Evolutionary conservation across 2,888 invertebrate genomes (phyloP).

Genomic region (Hypselothyrea guttata): DNA sequence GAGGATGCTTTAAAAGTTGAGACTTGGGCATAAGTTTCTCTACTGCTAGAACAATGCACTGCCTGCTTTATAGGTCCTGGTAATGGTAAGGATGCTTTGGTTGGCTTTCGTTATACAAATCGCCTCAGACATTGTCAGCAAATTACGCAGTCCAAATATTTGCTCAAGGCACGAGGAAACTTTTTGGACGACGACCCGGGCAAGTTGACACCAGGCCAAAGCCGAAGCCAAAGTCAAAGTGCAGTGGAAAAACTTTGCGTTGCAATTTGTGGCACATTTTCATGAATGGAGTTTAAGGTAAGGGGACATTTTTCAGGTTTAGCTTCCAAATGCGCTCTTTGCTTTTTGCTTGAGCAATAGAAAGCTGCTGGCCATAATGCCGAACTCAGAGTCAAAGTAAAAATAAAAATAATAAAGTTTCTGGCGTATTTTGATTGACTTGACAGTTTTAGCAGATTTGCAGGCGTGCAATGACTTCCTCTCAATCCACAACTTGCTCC

Average conservation of each 20-base stretch:
- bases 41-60: background rate
- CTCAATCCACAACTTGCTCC: too few species aligned
- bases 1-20: background rate
- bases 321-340: conserved; percentile 52
- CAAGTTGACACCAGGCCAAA: conserved; percentile 64
- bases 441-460: conserved; percentile 51
- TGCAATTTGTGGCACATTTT: conserved; percentile 60
- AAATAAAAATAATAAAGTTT: conserved; percentile 53
- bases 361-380: conserved; percentile 40
- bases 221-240: conserved; percentile 52
- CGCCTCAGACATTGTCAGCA: conserved; percentile 59
- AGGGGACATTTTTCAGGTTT: background rate
- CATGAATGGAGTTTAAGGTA: conserved; percentile 1
- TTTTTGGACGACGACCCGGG: conserved; percentile 57
- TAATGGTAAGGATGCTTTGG: conserved; percentile 7
- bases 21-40: background rate
- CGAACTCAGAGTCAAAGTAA: conserved; percentile 24
- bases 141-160: conserved; percentile 71
- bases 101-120: conserved; percentile 26
- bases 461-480: conserved; percentile 2
- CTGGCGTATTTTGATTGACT: conserved; percentile 68
- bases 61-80: too few species aligned
- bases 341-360: conserved; percentile 69
- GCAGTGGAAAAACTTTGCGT: conserved; percentile 58
- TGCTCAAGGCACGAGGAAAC: conserved; percentile 51